Conservation (phyloP, 35 echinoderm and acorn worm species). For the Patiria miniata region DNA sequence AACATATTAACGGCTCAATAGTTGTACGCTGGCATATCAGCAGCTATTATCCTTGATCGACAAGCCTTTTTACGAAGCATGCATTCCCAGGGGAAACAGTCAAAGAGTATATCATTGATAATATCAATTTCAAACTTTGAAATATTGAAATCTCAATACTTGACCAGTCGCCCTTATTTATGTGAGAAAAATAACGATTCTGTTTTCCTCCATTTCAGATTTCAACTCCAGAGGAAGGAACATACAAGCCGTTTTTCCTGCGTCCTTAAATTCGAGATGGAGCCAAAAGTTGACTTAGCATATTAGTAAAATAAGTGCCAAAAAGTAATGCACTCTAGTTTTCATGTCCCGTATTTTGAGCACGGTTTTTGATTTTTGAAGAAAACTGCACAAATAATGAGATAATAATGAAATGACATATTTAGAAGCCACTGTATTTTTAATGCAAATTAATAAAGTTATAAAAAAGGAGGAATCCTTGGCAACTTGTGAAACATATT, state of each 20-base stretch:
- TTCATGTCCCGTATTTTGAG: no score
- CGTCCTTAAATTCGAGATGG: conserved; percentile 29
- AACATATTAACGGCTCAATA: background rate
- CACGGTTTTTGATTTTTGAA: no score
- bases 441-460: no score
- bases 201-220: conserved; percentile 59
- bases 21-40: background rate
- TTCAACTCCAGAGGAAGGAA: conserved; percentile 59
- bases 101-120: background rate
- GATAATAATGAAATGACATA: no score
- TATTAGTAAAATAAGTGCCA: no score
- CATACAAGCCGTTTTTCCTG: conserved; percentile 82
- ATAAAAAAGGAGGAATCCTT: no score
- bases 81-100: background rate
- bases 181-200: background rate
- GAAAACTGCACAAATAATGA: no score
- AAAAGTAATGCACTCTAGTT: no score
- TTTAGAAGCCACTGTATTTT: no score
- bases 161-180: background rate
- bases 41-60: background rate
- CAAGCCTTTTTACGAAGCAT: no score
- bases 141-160: background rate
- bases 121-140: background rate
- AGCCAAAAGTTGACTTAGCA: background rate
- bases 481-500: no score